Percentiles rank a stretch among this genome's conserved stretches.
Evolutionary conservation across 2,113 vertebrate genomes (phyloP).

Genomic region (Myxocyprinus asiaticus): DNA sequence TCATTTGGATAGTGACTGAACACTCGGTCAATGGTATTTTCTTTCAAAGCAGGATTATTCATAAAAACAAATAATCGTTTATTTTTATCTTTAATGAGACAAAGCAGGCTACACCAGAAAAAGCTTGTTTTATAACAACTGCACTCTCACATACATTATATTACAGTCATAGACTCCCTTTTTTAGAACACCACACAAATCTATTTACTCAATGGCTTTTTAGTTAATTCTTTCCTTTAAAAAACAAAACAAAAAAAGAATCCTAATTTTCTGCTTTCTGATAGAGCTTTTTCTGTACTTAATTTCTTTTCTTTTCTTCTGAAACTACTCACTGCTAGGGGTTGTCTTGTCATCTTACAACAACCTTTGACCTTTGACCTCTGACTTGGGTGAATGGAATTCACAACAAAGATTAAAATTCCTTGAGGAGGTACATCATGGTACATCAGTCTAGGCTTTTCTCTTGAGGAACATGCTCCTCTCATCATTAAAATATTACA

Average conservation of each 20-base stretch:
- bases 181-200: conserved; percentile 77
- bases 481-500: conserved; percentile 76
- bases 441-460: conserved; percentile 63
- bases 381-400: conserved; percentile 70
- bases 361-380: conserved; percentile 67
- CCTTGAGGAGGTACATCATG: conserved; percentile 68
- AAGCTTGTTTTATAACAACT: conserved; percentile 74
- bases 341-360: conserved; percentile 50
- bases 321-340: conserved; percentile 54
- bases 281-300: conserved; percentile 47
- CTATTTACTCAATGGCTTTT: conserved; percentile 79
- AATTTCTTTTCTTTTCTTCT: conserved; percentile 50
- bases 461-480: conserved; percentile 73
- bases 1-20: conserved; percentile 18
- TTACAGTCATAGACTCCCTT: conserved; percentile 77
- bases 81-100: conserved; percentile 77
- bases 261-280: conserved; percentile 56
- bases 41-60: conserved; percentile 55
- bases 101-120: conserved; percentile 78
- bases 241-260: background rate
- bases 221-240: conserved; percentile 56
- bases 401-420: conserved; percentile 78
- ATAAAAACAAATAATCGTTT: conserved; percentile 70
- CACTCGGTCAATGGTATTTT: conserved; percentile 31
- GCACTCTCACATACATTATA: conserved; percentile 79